Evolutionary conservation across 1,140 invertebrate genomes (phyloP), one percentile per base, ranked within the genome.

Genomic region (Procambarus virginalis): DNA sequence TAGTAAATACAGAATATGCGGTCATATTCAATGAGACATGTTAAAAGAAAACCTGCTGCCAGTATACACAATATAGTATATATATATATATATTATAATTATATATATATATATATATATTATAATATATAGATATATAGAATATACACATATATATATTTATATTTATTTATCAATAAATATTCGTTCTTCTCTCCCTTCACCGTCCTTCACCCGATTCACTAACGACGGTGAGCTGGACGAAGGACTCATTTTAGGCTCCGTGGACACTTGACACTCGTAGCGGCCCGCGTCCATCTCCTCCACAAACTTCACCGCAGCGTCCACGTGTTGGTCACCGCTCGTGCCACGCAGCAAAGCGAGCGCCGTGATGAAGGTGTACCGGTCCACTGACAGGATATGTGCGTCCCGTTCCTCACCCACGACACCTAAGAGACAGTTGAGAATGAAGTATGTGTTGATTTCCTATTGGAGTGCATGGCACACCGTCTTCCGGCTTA

Each of bases 321-420:
- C 12, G 97, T 98, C 97, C 97, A 98, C 91, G 97, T 97, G 93
- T 98, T 97, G 2, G 96, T 96, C 73, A 92, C 91, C 0, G 97
- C 96, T 96, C 96, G 92, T 97, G 96, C 93, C 97, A 95, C 14
- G 95, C 94, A 93, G 97, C 96, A 94, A 98, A 98, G 93, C 97
- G 95, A 93, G 97, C 97, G 94, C 97, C 34, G 96, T 97, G 93
- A 98, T 98, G 94, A 98, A 98, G 92, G 97, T 97, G 93, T 97
- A 97, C 93, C 97, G 96, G 95, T 98, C 85, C 85, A 98, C 97
- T 85, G 97, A 97, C 91, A 98, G 95, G 93, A 98, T 98, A 95
- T 98, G 97, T 91, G 97, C 96, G 94, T 98, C 97, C 93, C 96
- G 92, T 96, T 96, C 92, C 97, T 95, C 93, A 98, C 97, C 97